Percentiles rank a stretch among this genome's conserved stretches.
phyloP scores from a whole-genome alignment of 2,888 invertebrate species.

The Nemotelus nigrinus region DNA sequence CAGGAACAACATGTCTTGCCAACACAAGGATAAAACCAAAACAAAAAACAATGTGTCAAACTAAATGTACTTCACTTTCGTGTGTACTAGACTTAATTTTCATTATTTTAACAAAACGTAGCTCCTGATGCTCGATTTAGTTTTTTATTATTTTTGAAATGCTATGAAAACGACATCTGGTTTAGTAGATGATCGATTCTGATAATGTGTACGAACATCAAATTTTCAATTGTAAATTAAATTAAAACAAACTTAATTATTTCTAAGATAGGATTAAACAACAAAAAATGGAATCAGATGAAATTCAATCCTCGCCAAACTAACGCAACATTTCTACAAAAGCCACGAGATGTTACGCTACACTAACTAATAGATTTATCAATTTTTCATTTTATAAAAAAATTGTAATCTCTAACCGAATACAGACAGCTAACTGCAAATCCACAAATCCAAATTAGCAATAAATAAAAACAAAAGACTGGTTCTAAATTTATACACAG shows the following conservation, averaged over 20 bases:
- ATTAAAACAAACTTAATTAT: slow-evolving; percentile 21
- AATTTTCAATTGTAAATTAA: neutral
- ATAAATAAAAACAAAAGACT: slow-evolving; percentile 23
- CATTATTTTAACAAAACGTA: neutral
- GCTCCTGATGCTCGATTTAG: neutral
- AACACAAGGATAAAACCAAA: neutral
- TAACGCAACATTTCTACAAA: neutral
- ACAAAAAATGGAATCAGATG: neutral
- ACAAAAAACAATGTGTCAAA: slow-evolving; percentile 9
- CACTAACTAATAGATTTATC: neutral
- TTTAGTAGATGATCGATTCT: no score
- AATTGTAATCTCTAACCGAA: neutral
- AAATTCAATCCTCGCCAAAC: neutral
- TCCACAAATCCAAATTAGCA: neutral
- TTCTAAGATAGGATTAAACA: slow-evolving; percentile 18
- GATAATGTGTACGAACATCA: neutral
- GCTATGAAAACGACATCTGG: no score
- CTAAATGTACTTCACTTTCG: slow-evolving; percentile 29
- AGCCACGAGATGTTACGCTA: neutral
- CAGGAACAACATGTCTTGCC: slow-evolving; percentile 22
- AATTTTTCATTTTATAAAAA: neutral
- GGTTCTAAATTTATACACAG: slow-evolving; percentile 10
- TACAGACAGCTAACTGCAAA: neutral
- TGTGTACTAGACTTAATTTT: slow-evolving; percentile 32
- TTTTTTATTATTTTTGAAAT: neutral